Base-by-base conservation (phyloP, 1,140 invertebrate species). In the Bombus ignitus region DNA sequence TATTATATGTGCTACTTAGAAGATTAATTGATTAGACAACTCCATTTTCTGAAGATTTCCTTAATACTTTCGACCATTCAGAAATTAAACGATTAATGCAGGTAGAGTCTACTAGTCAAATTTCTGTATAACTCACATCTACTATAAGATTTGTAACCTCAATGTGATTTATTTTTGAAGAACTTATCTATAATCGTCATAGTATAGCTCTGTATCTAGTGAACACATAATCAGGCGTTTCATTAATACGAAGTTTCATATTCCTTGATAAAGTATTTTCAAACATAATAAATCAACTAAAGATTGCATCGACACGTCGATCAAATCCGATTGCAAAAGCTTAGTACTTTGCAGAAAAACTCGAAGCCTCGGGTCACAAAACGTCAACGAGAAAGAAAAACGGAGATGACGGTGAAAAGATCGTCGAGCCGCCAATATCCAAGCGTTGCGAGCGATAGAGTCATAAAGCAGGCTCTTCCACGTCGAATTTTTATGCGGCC, bases 381-480 rank as follows among this genome's bases (percentile, higher is more conserved):
- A 18, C 10, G 25, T 3, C 37, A 32, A 10, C 32, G 12, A n/a
- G 44, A 18, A 22, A 42, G 44, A 15, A 47, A 71, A 39, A 37
- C 12, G 44, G 5, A 18, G 10, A 3, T 12, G 44, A 12, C 42
- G 59, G 12, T 15, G 32, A 77, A 70, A 53, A 37, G n/a, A n/a
- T n/a, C 13, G 57, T 32, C 2, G 8, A 78, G 15, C 32, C 59
- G 28, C 32, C 8, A 18, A 44, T 68, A 70, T 12, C 13, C 39
- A 47, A 15, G 28, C 12, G 28, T 1, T 65, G 39, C 57, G 47
- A n/a, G 10, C 37, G 35, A 86, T 86, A 78, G 62, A 88, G 83
- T 85, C 83, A 75, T 88, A 89, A 88, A 47, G 47, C 59, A 59
- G 18, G 9, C 42, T 65, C 70, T 57, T 77, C n/a, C n/a, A 22